These are phyloP conservation scores for Eunapius fragilis DNA, from an alignment of 37 sponge, comb jelly and placozoan genomes.

Conservation along the genomic window DNA sequence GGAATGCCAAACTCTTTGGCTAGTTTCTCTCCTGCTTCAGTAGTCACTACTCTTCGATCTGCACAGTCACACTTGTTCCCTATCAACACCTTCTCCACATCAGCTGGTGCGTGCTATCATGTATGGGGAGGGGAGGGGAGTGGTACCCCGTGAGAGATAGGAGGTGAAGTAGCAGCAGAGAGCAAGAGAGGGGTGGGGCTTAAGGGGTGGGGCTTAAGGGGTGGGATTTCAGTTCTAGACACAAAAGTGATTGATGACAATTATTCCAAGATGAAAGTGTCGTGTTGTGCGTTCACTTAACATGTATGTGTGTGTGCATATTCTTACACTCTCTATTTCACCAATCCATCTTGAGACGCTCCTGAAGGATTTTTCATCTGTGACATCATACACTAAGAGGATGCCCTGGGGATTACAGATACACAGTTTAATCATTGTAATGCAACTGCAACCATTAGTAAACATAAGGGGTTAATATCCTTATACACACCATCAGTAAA, in stretches of 20 bases:
- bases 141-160: neutral
- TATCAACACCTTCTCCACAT: constrained; percentile 89
- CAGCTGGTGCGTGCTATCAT: constrained; percentile 98
- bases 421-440: no score
- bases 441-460: no score
- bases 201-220: neutral
- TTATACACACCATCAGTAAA: no score
- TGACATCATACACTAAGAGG: constrained; percentile 85
- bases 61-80: constrained; percentile 97
- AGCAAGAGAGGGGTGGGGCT: neutral
- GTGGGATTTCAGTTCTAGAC: no score
- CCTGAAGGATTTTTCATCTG: constrained; percentile 72
- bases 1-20: constrained; percentile 72
- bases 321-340: constrained; percentile 76
- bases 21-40: constrained; percentile 72
- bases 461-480: no score
- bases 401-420: constrained; percentile 55
- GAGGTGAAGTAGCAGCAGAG: neutral
- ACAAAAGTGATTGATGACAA: no score
- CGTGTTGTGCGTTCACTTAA: neutral
- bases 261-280: no score
- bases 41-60: constrained; percentile 64
- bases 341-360: constrained; percentile 80
- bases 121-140: neutral
- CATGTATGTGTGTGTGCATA: neutral